Evolutionary conservation across 2,888 invertebrate species (phyloP), one percentile per base, ranked within the genome.

Genomic region (Argyresthia goedartella): DNA sequence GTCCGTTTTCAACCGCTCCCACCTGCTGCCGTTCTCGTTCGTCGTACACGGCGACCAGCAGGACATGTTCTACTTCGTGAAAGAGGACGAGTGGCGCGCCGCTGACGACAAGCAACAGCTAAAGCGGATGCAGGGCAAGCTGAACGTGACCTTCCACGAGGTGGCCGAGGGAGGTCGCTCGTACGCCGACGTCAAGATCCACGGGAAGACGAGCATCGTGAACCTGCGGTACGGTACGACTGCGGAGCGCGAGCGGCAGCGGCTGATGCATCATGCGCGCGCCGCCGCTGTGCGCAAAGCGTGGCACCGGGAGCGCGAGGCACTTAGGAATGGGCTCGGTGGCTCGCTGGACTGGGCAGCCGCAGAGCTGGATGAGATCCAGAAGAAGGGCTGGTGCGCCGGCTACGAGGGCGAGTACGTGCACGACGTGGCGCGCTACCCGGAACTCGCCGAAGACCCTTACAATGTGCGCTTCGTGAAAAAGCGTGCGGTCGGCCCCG

Each of bases 151-250:
- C 16, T 95, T 95, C 89, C 95, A 96, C 74, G 95, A 96, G 70
- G 91, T 91, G 39, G 90, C 90, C 50, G 94, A 94, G 66, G 92
- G 92, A 57, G 93, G 93, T 1, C 89, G 91, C 59, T 92, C 92
- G 61, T 93, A 93, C 63, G 89, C 93, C 55, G 95, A 95, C 74
- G 95, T 98, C 8, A 95, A 96, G 76, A 95, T 98, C 60, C 96
- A 96, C 70, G 95, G 96, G 0, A 89, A 91, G 44, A 95, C 95
- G 71, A 95, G 96, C 57, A 93, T 97, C 48, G 92, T 98, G 59
- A 97, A 97, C 73, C 85, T 98, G 57, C 90, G 97, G n/a, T 98
- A 98, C 70, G 98, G 98, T 45, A 96, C 97, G 13, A 95, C 93
- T 4, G 91, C 95, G 9, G 95, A 95, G 60, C 92, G 96, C 62